Percentiles rank a stretch among this genome's conserved stretches.
phyloP scores from a whole-genome alignment of 2,797 vertebrate species.

The Melopsittacus undulatus region DNA sequence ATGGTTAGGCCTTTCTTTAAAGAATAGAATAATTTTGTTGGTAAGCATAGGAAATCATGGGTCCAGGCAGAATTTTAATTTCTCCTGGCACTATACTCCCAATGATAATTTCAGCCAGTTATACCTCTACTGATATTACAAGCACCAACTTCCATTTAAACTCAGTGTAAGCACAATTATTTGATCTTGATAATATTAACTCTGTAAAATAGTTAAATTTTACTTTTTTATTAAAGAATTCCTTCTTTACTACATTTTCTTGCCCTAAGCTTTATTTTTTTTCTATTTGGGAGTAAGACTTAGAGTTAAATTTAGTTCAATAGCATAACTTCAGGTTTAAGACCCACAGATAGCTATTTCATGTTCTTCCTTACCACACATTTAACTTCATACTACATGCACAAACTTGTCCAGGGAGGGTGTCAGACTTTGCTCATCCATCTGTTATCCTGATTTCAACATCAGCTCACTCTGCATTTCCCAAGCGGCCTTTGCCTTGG shows the following conservation, averaged over 20 bases:
- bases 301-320: not conserved
- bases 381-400: not conserved
- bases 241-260: not conserved
- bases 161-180: not conserved
- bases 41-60: not conserved
- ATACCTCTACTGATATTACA: not conserved
- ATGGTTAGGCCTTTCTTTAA: not conserved
- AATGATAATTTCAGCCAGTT: not conserved
- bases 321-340: not conserved
- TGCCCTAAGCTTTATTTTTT: not conserved
- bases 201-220: not conserved
- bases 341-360: not conserved
- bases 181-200: not conserved
- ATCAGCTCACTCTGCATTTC: not conserved
- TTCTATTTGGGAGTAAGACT: not conserved
- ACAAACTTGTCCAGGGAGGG: not conserved
- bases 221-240: not conserved
- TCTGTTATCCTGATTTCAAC: constrained; percentile 37
- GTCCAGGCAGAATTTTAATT: not conserved
- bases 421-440: constrained; percentile 47
- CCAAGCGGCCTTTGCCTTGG: not conserved
- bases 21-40: not conserved
- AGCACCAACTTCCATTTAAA: not conserved
- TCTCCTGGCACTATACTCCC: not conserved
- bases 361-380: not conserved